Evolutionary conservation across 1,140 invertebrate genomes (phyloP).

Genomic region (Pygmarrhopalites habei): DNA sequence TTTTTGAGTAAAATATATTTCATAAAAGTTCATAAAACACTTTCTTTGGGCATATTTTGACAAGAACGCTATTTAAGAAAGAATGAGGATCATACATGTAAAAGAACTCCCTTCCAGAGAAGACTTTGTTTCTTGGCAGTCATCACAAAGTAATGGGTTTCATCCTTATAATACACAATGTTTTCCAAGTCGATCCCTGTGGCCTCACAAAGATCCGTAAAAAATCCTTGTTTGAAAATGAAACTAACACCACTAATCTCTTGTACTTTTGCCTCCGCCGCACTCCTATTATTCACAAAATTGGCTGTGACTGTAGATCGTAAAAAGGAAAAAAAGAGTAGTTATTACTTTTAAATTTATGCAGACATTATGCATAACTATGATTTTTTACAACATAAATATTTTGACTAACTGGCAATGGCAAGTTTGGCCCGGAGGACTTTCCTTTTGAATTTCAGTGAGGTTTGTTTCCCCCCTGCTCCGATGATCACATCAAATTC

Average conservation of each 20-base stretch:
- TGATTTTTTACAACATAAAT: no score
- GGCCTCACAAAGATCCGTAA: constrained; percentile 46
- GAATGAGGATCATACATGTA: no score
- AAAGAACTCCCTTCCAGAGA: constrained; percentile 51
- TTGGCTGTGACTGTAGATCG: constrained; percentile 58
- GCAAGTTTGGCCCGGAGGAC: constrained; percentile 55
- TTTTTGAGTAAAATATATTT: neutral
- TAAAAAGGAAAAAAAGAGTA: no score
- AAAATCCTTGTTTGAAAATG: constrained; percentile 53
- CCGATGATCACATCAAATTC: constrained; percentile 55
- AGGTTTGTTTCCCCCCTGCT: constrained; percentile 54
- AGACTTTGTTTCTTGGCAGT: constrained; percentile 54
- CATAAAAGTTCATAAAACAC: neutral
- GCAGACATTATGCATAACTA: no score
- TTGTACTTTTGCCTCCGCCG: constrained; percentile 48
- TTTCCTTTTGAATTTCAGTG: constrained; percentile 50
- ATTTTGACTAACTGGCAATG: no score
- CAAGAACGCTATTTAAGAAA: no score
- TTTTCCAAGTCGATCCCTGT: constrained; percentile 56
- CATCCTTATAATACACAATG: constrained; percentile 52
- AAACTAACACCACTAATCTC: constrained; percentile 53
- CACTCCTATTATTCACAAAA: constrained; percentile 51
- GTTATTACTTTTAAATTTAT: no score
- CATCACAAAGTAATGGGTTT: constrained; percentile 56
- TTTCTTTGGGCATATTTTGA: no score